phyloP scores from a whole-genome alignment of 2,113 vertebrate species.

The Hiodon alosoides region DNA sequence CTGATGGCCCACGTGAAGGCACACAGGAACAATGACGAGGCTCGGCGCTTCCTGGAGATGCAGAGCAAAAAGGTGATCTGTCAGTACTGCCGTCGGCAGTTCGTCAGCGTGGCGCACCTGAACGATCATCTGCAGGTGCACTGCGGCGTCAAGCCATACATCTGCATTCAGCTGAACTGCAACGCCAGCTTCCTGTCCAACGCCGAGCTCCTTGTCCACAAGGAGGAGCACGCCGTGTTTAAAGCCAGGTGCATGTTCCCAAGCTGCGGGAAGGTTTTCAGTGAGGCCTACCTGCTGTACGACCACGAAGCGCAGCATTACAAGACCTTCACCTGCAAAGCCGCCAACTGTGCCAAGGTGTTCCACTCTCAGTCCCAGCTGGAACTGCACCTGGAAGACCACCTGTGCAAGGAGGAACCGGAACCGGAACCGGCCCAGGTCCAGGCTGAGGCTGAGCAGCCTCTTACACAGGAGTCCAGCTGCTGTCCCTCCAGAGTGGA shows the following conservation, averaged over 20 bases:
- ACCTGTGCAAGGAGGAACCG: conserved; percentile 46
- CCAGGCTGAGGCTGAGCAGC: conserved; percentile 34
- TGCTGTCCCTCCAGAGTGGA: conserved; percentile 1
- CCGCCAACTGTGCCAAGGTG: conserved; percentile 76
- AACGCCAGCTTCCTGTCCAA: conserved; percentile 91
- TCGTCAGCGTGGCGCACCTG: conserved; percentile 86
- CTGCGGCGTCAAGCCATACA: conserved; percentile 89
- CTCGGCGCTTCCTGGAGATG: conserved; percentile 90
- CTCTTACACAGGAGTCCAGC: conserved; percentile 2
- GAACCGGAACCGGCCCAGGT: conserved; percentile 22
- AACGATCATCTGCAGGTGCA: conserved; percentile 95
- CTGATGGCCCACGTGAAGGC: conserved; percentile 84
- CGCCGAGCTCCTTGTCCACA: conserved; percentile 79
- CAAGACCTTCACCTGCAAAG: conserved; percentile 88
- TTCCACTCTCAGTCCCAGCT: conserved; percentile 83
- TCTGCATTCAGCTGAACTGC: conserved; percentile 94
- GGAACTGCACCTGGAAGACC: conserved; percentile 76
- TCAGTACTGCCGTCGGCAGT: conserved; percentile 93
- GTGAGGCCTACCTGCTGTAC: conserved; percentile 85
- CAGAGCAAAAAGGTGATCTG: conserved; percentile 93
- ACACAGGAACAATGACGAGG: conserved; percentile 87
- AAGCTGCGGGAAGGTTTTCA: conserved; percentile 87
- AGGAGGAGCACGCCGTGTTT: conserved; percentile 80
- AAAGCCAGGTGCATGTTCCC: conserved; percentile 95
- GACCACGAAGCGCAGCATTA: conserved; percentile 97